phyloP scores from a whole-genome alignment of 2,113 vertebrate genomes.

The Chrysochloris asiatica region DNA sequence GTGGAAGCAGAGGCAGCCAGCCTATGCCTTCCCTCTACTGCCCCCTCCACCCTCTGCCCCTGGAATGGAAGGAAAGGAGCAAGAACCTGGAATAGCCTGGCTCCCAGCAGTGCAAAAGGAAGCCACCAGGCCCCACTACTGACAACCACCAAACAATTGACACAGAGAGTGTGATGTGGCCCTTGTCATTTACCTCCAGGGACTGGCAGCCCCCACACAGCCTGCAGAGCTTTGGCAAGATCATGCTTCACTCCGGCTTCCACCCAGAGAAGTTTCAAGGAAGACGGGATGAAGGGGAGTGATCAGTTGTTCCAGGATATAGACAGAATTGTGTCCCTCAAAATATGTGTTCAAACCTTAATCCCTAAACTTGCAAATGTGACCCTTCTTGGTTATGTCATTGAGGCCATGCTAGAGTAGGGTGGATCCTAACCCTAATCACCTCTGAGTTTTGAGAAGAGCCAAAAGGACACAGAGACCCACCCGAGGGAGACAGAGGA shows the following conservation, averaged over 20 bases:
- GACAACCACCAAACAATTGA: background rate
- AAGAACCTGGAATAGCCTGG: slow-evolving; percentile 7
- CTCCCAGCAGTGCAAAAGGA: slow-evolving; percentile 37
- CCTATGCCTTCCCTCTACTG: background rate
- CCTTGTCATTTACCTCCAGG: background rate
- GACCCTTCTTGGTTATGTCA: background rate
- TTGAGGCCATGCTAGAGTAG: background rate
- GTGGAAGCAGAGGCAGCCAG: background rate
- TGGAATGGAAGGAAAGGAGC: background rate
- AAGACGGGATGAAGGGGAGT: background rate
- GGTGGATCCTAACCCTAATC: background rate
- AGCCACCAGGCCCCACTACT: background rate
- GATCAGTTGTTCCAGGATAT: background rate
- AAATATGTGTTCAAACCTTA: background rate
- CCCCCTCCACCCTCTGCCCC: slow-evolving; percentile 12
- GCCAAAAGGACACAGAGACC: background rate
- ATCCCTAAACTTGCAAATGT: background rate
- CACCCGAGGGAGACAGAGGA: background rate
- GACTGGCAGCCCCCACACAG: background rate
- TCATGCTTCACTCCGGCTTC: rapidly evolving
- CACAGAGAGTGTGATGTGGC: background rate
- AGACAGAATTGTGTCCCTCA: background rate
- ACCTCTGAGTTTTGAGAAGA: background rate
- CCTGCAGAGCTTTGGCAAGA: background rate
- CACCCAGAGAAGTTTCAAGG: background rate